Base-by-base conservation (phyloP, 2,797 vertebrate species). In the Lepilemur septentrionalis region DNA sequence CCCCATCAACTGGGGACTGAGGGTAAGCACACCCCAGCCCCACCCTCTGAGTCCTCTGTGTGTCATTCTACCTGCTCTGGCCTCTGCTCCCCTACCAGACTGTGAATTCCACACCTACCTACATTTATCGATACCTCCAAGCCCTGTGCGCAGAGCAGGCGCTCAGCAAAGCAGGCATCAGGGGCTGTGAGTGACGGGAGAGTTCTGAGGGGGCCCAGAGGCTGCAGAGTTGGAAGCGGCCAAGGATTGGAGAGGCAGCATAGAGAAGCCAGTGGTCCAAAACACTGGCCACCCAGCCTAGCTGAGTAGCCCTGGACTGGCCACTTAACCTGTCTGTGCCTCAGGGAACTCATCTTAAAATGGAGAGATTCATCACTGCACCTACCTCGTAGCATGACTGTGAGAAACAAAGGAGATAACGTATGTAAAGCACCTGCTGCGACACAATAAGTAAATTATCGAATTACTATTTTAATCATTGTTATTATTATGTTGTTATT, bases 101-200 rank as follows among this genome's bases (percentile, higher is more conserved):
- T 2, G 10, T 67, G 63, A 91, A 23, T 75, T 18, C 35, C 41
- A 15, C 28, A 17, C 18, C 2, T 35, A 41, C 41, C 46, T 61
- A 50, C 18, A 20, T 43, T 4, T 28, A 72, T 3, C 41, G 32
- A 22, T 0, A 12, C 23, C 12, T 35, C 35, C 20, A 22, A 48
- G 1, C 46, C 32, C 10, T 41, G 3, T 0, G 23, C 9, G 13
- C 32, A 83, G 48, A 87, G 70, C 32, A 65, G 32, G 2, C 9
- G 17, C 8, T 73, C 73, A 22, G 52, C 12, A 83, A 30, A 67
- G 38, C 35, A 73, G 59, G 50, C 1, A 14, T 59, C n/a, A 14
- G 9, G 25, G 38, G 1, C 46, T 75, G 14, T 11, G 12, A 32
- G 17, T 41, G 6, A 12, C 3, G 5, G 11, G 0, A 25, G 22